Evolutionary conservation across 2,888 invertebrate species (phyloP).

Genomic region (Stegophylla sp.): DNA sequence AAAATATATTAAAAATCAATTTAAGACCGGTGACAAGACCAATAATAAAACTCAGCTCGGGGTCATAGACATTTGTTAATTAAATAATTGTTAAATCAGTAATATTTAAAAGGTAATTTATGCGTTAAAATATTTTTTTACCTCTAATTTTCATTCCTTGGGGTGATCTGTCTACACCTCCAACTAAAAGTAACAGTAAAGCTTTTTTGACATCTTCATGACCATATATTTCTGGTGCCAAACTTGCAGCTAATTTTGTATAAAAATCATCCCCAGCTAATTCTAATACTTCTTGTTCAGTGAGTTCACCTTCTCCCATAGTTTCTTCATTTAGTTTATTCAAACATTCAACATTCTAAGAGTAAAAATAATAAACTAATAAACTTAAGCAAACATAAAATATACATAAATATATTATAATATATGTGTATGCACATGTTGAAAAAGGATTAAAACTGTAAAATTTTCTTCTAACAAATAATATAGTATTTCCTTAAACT

Average conservation of each 20-base stretch:
- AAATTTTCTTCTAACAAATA: not conserved
- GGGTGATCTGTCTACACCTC: constrained; percentile 85
- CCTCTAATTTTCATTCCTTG: constrained; percentile 97
- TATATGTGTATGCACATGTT: not conserved
- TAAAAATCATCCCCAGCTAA: constrained; percentile 90
- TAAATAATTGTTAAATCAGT: no score
- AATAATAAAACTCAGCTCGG: no score
- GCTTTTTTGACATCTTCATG: constrained; percentile 98
- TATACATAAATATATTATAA: not conserved
- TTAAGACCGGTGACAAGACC: no score
- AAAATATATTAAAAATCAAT: no score
- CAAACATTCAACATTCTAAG: constrained; percentile 76
- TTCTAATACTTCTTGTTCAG: constrained; percentile 81
- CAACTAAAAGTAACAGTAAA: constrained; percentile 86
- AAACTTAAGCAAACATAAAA: not conserved
- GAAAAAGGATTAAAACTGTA: not conserved
- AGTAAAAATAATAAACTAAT: constrained; percentile 60
- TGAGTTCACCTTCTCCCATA: constrained; percentile 76
- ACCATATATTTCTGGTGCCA: constrained; percentile 99
- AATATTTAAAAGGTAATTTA: no score
- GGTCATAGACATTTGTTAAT: no score
- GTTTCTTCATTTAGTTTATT: constrained; percentile 90
- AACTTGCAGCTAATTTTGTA: constrained; percentile 85
- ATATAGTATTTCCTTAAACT: no score
- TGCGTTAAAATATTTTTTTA: constrained; percentile 57